Evolutionary conservation across 1,140 invertebrate species (phyloP).

Genomic region (Monomorium pharaonis): DNA sequence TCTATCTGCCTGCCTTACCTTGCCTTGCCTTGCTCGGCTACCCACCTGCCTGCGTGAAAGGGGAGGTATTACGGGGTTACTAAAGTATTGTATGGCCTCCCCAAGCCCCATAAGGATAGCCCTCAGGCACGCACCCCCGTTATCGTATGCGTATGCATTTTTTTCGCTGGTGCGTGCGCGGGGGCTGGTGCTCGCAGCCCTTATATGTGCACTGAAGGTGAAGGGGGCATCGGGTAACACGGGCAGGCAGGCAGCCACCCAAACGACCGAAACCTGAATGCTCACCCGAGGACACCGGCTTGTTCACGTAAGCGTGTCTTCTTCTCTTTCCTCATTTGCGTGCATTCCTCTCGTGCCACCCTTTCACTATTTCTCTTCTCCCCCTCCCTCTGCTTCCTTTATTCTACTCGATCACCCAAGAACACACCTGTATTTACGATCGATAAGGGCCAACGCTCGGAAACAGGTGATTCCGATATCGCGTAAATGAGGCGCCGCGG

Average conservation of each 20-base stretch:
- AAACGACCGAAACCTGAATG: slow-evolving; percentile 76
- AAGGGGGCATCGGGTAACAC: slow-evolving; percentile 83
- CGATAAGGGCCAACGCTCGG: slow-evolving; percentile 43
- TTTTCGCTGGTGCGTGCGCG: slow-evolving; percentile 81
- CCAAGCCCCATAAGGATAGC: slow-evolving; percentile 75
- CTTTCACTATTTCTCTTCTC: background rate
- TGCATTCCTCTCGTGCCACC: slow-evolving; percentile 37
- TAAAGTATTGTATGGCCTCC: slow-evolving; percentile 76
- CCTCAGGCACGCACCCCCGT: slow-evolving; percentile 82
- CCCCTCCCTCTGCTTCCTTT: background rate
- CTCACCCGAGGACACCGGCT: slow-evolving; percentile 69
- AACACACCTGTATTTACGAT: slow-evolving; percentile 49
- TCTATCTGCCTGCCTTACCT: slow-evolving; percentile 52
- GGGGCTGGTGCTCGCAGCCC: slow-evolving; percentile 76
- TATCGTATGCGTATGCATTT: slow-evolving; percentile 82
- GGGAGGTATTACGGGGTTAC: slow-evolving; percentile 78
- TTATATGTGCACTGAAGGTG: slow-evolving; percentile 79
- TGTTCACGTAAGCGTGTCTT: slow-evolving; percentile 43
- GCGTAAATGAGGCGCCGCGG: slow-evolving; percentile 2
- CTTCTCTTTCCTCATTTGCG: slow-evolving; percentile 17
- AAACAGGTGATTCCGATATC: slow-evolving; percentile 55
- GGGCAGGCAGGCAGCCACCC: slow-evolving; percentile 72
- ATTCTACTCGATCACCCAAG: slow-evolving; percentile 16
- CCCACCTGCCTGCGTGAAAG: slow-evolving; percentile 65
- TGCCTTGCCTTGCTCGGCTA: slow-evolving; percentile 27